A percentile compares a stretch with the other conserved stretches of the same genome.
These are phyloP conservation scores for Eilema caniola DNA, from an alignment of 2,888 invertebrate species.

Conservation along the genomic window DNA sequence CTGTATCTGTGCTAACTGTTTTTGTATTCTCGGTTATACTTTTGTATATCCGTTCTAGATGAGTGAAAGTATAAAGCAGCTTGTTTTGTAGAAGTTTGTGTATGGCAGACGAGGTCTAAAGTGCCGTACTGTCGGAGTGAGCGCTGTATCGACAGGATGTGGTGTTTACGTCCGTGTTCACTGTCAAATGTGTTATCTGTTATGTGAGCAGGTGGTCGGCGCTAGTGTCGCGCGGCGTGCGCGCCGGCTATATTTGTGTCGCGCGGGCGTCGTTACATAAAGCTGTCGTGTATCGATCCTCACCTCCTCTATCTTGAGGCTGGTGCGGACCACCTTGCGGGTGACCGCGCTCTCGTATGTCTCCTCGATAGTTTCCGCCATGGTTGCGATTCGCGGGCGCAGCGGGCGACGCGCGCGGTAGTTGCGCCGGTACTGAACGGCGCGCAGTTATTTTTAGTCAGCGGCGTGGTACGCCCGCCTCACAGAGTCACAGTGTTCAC, in stretches of 20 bases:
- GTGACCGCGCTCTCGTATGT: constrained; percentile 90
- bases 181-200: constrained; percentile 83
- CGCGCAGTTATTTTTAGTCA: constrained; percentile 83
- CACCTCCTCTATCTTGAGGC: constrained; percentile 92
- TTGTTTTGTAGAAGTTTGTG: constrained; percentile 29
- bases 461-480: constrained; percentile 69
- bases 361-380: constrained; percentile 91
- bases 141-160: constrained; percentile 51
- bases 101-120: constrained; percentile 42
- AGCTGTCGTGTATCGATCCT: constrained; percentile 79
- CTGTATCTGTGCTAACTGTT: constrained; percentile 36
- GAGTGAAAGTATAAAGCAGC: constrained; percentile 49
- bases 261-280: constrained; percentile 80
- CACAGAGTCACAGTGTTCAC: constrained; percentile 41
- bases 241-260: constrained; percentile 74
- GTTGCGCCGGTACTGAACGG: constrained; percentile 83
- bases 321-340: constrained; percentile 90
- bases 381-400: constrained; percentile 82
- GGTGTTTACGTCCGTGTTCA: constrained; percentile 82
- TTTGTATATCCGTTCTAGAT: constrained; percentile 65
- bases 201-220: constrained; percentile 79
- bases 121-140: constrained; percentile 25
- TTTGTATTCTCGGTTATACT: constrained; percentile 70
- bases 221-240: constrained; percentile 64
- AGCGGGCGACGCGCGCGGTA: constrained; percentile 83